phyloP scores from a whole-genome alignment of 37 sponge, comb jelly and placozoan genomes.

The Theonella swinhoei region DNA sequence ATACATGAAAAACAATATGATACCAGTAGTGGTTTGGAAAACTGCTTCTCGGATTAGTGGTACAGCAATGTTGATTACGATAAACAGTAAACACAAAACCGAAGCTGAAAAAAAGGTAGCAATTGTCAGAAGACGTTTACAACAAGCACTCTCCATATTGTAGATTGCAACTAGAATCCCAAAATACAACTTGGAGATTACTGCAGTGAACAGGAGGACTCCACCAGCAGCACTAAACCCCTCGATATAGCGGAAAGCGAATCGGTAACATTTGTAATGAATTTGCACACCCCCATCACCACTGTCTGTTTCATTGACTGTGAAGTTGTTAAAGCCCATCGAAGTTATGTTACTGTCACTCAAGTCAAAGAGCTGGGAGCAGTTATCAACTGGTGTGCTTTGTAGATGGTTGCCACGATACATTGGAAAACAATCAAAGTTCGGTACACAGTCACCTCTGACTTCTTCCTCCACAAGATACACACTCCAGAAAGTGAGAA shows the following conservation, averaged over 20 bases:
- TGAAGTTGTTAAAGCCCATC: too few relatives aligned
- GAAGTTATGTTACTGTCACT: too few relatives aligned
- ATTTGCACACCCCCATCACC: too few relatives aligned
- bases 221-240: constrained; percentile 1
- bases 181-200: not conserved
- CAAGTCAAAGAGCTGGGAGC: not conserved
- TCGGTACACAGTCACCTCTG: not conserved
- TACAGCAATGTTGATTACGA: not conserved
- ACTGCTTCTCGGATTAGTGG: not conserved
- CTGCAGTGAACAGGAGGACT: not conserved
- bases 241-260: not conserved
- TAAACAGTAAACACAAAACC: not conserved
- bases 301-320: too few relatives aligned
- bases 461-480: not conserved
- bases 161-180: not conserved
- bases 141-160: too few relatives aligned
- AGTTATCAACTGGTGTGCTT: not conserved
- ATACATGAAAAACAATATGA: not conserved
- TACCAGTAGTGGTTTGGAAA: not conserved
- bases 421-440: not conserved
- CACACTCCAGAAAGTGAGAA: not conserved
- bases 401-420: not conserved
- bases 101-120: not conserved
- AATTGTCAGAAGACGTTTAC: not conserved
- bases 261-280: not conserved